phyloP scores from a whole-genome alignment of 2,797 vertebrate species.

The Neomorphus geoffroyi region DNA sequence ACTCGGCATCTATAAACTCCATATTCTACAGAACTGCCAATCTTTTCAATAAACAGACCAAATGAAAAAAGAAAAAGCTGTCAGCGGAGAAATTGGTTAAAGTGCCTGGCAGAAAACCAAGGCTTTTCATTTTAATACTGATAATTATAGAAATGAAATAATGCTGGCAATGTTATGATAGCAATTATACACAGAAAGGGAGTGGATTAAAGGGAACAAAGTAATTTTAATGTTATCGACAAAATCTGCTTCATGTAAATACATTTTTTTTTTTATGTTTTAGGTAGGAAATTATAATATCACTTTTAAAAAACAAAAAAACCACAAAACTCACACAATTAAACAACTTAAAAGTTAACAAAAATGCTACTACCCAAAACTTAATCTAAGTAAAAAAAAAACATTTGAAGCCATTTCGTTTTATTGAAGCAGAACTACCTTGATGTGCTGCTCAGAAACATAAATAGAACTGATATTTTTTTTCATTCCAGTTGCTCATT shows the following conservation, averaged over 20 bases:
- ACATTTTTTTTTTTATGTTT: background rate
- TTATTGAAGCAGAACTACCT: background rate
- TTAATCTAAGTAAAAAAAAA: background rate
- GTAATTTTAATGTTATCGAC: background rate
- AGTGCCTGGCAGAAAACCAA: background rate
- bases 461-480: background rate
- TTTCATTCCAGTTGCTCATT: background rate
- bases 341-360: background rate
- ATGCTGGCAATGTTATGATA: background rate
- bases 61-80: background rate
- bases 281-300: background rate
- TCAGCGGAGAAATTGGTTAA: background rate
- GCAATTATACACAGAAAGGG: background rate
- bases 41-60: background rate
- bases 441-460: background rate
- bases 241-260: background rate
- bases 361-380: background rate
- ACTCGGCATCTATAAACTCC: background rate
- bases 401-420: background rate
- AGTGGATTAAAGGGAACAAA: background rate
- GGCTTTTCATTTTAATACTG: background rate
- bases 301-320: too few species aligned
- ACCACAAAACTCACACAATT: background rate
- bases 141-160: conserved; percentile 24
- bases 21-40: background rate